Conservation (phyloP, 2,113 vertebrate species). For the Lethenteron reissneri region DNA sequence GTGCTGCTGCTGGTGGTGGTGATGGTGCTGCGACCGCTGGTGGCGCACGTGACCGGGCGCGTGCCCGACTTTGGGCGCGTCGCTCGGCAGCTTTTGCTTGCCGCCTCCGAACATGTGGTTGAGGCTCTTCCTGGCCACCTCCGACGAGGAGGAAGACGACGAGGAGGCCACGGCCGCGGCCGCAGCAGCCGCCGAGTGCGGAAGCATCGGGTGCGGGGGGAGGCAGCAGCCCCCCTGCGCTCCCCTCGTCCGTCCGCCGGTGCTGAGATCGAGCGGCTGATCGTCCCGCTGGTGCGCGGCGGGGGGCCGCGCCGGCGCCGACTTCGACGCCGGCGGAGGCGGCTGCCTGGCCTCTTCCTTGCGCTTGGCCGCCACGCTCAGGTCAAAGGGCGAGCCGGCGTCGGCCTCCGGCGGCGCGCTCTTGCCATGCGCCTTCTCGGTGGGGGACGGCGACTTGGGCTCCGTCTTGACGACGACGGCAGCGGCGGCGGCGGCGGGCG, state of each 20-base stretch:
- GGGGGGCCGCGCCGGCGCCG: slow-evolving; percentile 21
- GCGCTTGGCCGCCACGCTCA: slow-evolving; percentile 52
- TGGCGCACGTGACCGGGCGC: too few species aligned
- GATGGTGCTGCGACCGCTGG: too few species aligned
- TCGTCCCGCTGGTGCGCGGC: slow-evolving; percentile 35
- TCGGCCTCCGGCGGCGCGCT: neutral
- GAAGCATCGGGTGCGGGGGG: too few species aligned
- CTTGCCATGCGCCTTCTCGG: neutral
- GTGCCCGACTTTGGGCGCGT: too few species aligned
- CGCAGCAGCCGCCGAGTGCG: too few species aligned
- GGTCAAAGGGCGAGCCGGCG: slow-evolving; percentile 71
- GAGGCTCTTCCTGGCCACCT: too few species aligned
- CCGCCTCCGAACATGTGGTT: too few species aligned
- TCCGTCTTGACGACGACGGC: slow-evolving; percentile 76
- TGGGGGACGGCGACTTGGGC: slow-evolving; percentile 51
- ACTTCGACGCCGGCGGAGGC: slow-evolving; percentile 26
- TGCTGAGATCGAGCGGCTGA: slow-evolving; percentile 87
- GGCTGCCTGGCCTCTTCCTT: slow-evolving; percentile 63
- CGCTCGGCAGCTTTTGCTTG: too few species aligned
- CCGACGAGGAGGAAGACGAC: too few species aligned
- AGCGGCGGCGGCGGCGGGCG: too few species aligned
- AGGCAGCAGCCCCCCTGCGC: neutral
- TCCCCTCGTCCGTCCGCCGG: slow-evolving; percentile 52
- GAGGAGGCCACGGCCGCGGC: too few species aligned
- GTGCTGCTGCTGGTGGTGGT: too few species aligned